phyloP scores from a whole-genome alignment of 2,113 vertebrate species.

The Rhinolophus sinicus region DNA sequence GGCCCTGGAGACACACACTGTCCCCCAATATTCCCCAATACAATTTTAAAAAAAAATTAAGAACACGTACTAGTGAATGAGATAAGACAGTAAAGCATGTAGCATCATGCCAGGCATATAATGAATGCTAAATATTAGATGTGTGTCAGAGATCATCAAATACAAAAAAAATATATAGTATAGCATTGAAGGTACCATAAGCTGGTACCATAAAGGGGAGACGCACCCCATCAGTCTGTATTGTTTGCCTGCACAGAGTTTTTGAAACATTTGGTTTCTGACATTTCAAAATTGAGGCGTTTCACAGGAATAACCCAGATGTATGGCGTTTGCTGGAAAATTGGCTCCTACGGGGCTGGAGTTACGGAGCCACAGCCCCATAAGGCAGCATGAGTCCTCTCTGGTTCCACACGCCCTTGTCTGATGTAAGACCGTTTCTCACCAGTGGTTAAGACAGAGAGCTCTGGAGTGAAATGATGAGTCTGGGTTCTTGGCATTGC shows the following conservation, averaged over 20 bases:
- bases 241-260: not conserved
- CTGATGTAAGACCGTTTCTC: not conserved
- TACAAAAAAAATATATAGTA: not conserved
- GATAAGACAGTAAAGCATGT: not conserved
- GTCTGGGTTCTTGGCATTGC: not conserved
- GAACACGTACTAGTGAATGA: not conserved
- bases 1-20: too few relatives aligned
- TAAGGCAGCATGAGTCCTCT: fast-evolving
- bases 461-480: not conserved
- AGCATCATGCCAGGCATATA: not conserved
- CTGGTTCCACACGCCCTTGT: not conserved
- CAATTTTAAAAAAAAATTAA: not conserved
- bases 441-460: not conserved
- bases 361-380: fast-evolving
- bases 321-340: fast-evolving
- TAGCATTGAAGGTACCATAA: not conserved
- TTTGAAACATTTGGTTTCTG: not conserved
- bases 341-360: fast-evolving
- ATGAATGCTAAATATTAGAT: too few relatives aligned
- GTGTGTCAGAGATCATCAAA: not conserved
- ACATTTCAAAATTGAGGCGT: not conserved
- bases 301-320: not conserved
- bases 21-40: too few relatives aligned
- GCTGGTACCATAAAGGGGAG: not conserved
- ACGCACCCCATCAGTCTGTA: not conserved